phyloP scores from a whole-genome alignment of 2,797 vertebrate species.

The Calcarius lapponicus region DNA sequence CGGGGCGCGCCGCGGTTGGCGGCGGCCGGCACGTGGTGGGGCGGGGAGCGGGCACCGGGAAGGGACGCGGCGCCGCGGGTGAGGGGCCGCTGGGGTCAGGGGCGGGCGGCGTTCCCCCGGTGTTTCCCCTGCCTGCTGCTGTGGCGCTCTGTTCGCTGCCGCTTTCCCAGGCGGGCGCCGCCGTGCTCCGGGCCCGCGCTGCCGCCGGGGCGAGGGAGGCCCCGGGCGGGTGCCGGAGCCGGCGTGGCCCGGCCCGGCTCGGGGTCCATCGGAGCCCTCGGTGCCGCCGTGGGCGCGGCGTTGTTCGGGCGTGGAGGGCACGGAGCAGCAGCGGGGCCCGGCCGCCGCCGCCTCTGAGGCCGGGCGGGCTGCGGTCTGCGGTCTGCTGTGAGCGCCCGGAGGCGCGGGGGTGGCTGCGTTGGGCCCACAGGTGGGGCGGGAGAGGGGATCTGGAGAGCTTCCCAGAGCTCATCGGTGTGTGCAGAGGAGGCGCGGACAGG shows the following conservation, averaged over 20 bases:
- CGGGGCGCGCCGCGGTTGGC: neutral
- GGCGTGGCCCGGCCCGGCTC: neutral
- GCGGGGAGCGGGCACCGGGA: neutral
- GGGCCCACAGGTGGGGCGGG: fast-evolving
- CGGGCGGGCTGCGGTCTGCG: neutral
- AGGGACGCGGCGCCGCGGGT: neutral
- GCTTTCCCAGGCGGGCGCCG: neutral
- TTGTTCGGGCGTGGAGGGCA: neutral
- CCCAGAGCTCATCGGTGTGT: fast-evolving
- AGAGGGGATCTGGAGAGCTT: fast-evolving
- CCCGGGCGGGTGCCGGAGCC: neutral
- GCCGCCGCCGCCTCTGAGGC: too few relatives aligned
- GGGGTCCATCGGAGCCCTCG: neutral
- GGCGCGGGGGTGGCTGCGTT: neutral
- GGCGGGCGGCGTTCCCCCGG: fast-evolving
- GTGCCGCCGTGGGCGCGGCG: neutral
- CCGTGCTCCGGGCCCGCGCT: neutral
- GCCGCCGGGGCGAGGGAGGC: neutral
- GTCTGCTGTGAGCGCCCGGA: fast-evolving
- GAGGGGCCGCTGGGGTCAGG: neutral
- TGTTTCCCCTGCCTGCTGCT: fast-evolving
- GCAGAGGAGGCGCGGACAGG: neutral
- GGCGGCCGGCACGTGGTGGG: neutral
- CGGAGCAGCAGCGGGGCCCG: neutral
- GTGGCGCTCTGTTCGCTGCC: neutral